Conservation (phyloP, 2,797 vertebrate genomes). For the Cyclura pinguis region DNA sequence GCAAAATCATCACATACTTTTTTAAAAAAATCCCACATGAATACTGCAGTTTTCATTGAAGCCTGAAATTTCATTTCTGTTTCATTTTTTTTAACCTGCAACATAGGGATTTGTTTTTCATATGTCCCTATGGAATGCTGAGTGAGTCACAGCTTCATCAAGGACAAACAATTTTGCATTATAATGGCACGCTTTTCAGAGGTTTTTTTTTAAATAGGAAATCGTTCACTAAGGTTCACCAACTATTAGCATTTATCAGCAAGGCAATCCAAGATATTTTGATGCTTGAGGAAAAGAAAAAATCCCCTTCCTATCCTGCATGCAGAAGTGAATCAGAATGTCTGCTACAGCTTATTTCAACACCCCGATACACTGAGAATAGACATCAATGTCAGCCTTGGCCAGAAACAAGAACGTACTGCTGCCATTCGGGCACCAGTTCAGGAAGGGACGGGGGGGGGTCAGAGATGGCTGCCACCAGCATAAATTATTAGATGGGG, state of each 20-base stretch:
- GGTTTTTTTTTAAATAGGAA: not conserved
- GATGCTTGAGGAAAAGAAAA: not conserved
- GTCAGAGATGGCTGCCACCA: not conserved
- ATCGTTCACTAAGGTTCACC: not conserved
- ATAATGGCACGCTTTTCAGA: conserved; percentile 14
- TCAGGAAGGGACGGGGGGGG: not conserved
- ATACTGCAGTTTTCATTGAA: conserved; percentile 15
- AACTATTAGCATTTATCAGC: conserved; percentile 25
- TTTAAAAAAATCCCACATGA: conserved; percentile 29
- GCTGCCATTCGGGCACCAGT: not conserved
- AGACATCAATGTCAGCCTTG: not conserved
- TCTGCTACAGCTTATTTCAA: not conserved
- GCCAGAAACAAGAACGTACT: not conserved
- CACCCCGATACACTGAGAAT: not conserved
- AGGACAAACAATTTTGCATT: conserved; percentile 22
- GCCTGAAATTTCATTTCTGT: conserved; percentile 35
- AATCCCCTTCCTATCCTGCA: not conserved
- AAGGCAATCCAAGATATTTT: not conserved
- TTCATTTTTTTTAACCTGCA: not conserved
- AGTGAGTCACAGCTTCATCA: conserved; percentile 24
- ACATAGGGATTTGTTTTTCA: not conserved
- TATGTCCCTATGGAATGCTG: conserved; percentile 3
- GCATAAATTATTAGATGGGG: not conserved
- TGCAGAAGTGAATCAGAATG: not conserved
- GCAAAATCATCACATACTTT: conserved; percentile 19